Evolutionary conservation across 2,113 vertebrate genomes (phyloP).

Genomic region (Hymenochirus boettgeri): DNA sequence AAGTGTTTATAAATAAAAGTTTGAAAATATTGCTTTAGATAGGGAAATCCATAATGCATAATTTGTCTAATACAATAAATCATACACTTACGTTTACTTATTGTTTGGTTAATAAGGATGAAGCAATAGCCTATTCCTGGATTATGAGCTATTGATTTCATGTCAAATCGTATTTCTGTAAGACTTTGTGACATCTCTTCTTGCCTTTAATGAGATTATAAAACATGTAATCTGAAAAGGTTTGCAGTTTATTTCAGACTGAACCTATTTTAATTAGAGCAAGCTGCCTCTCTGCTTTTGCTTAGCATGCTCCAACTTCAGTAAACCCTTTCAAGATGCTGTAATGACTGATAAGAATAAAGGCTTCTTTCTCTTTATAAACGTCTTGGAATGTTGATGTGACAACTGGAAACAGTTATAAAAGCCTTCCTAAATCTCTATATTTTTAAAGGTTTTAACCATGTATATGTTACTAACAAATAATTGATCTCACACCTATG

Average conservation of each 20-base stretch:
- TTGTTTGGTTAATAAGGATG: conserved; percentile 32
- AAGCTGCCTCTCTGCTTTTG: conserved; percentile 10
- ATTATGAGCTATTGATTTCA: conserved; percentile 42
- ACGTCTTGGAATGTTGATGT: not conserved
- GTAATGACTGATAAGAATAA: conserved; percentile 18
- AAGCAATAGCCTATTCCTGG: conserved; percentile 9
- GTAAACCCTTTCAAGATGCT: conserved; percentile 11
- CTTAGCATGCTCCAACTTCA: not conserved
- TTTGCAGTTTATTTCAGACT: conserved; percentile 9
- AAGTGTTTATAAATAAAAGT: too few relatives aligned
- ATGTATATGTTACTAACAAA: too few relatives aligned
- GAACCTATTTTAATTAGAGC: conserved; percentile 17
- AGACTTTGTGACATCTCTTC: conserved; percentile 34
- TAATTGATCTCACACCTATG: too few relatives aligned
- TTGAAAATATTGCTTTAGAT: too few relatives aligned
- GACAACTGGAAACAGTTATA: too few relatives aligned
- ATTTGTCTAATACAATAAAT: too few relatives aligned
- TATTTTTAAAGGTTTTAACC: too few relatives aligned
- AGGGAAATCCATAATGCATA: too few relatives aligned
- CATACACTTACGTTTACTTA: too few relatives aligned
- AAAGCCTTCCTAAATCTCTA: too few relatives aligned
- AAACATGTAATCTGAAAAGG: conserved; percentile 30
- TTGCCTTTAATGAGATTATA: conserved; percentile 32
- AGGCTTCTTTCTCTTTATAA: not conserved
- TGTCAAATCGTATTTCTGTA: conserved; percentile 31